Percentiles rank a stretch among this genome's conserved stretches.
Evolutionary conservation across 2,888 invertebrate genomes (phyloP).

Genomic region (Hirtodrosophila histrioides): DNA sequence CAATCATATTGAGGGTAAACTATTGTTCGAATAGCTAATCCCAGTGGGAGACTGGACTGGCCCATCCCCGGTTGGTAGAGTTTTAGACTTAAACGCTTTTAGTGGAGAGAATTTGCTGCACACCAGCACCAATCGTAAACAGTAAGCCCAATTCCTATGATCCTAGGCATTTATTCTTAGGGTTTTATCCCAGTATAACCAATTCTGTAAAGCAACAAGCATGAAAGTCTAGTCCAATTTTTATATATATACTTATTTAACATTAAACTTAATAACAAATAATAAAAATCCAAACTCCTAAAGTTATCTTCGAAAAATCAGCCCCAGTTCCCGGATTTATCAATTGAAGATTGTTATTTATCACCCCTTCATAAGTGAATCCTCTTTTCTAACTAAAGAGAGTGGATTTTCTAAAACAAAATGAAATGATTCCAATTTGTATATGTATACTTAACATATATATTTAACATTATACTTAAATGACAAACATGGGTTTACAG

Average conservation of each 20-base stretch:
- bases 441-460: conserved; percentile 12
- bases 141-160: conserved; percentile 53
- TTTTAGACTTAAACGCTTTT: conserved; percentile 58
- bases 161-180: conserved; percentile 65
- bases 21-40: no score
- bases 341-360: no score
- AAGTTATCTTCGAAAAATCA: no score
- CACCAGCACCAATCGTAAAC: conserved; percentile 25
- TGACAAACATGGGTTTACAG: conserved; percentile 28
- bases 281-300: conserved; percentile 13
- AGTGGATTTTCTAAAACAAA: no score
- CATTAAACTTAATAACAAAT: conserved; percentile 55
- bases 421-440: no score
- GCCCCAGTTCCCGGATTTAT: no score
- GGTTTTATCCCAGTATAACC: conserved; percentile 27
- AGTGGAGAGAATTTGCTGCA: conserved; percentile 43
- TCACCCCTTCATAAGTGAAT: no score
- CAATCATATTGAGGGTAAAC: no score
- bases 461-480: conserved; percentile 66
- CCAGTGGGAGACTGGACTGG: no score
- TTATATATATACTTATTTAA: conserved; percentile 69
- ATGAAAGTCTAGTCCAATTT: conserved; percentile 68
- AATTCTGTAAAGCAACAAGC: conserved; percentile 59
- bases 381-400: no score
- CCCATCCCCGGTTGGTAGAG: conserved; percentile 13